Evolutionary conservation across 2,113 vertebrate species (phyloP).

Genomic region (Chaenogobius annularis): DNA sequence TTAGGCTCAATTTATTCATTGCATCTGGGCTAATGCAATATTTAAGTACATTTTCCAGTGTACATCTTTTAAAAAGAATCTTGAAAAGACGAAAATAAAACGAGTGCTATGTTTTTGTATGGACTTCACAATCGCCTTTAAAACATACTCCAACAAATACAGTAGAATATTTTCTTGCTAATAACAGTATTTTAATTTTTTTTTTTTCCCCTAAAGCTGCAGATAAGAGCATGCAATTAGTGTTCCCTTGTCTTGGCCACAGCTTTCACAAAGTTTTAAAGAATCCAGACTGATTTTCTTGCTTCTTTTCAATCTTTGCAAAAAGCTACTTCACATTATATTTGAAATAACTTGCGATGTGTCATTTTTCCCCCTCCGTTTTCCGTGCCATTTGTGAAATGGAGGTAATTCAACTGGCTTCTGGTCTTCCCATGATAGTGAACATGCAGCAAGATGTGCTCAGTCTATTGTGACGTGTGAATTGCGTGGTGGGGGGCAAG

Average conservation of each 20-base stretch:
- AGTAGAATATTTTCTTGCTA: background rate
- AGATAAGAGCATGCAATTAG: background rate
- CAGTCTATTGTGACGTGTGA: conserved; percentile 40
- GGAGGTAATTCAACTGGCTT: conserved; percentile 20
- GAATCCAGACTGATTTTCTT: background rate
- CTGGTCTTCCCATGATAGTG: background rate
- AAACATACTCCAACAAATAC: background rate
- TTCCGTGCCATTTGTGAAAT: conserved; percentile 22
- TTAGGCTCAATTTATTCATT: no score
- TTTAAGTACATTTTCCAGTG: no score
- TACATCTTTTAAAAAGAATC: no score
- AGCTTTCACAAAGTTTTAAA: background rate
- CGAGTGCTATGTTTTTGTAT: background rate
- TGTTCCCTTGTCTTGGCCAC: background rate
- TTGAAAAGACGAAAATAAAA: no score
- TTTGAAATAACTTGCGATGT: background rate
- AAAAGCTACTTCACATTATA: background rate
- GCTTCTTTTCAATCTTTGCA: background rate
- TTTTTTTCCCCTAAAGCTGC: background rate
- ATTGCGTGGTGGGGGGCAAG: conserved; percentile 36
- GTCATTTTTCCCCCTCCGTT: background rate
- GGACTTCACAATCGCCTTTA: background rate
- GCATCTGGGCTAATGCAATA: no score
- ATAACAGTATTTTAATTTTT: background rate
- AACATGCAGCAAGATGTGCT: background rate